Conservation (phyloP, 2,797 vertebrate species). For the Alcedo atthis region DNA sequence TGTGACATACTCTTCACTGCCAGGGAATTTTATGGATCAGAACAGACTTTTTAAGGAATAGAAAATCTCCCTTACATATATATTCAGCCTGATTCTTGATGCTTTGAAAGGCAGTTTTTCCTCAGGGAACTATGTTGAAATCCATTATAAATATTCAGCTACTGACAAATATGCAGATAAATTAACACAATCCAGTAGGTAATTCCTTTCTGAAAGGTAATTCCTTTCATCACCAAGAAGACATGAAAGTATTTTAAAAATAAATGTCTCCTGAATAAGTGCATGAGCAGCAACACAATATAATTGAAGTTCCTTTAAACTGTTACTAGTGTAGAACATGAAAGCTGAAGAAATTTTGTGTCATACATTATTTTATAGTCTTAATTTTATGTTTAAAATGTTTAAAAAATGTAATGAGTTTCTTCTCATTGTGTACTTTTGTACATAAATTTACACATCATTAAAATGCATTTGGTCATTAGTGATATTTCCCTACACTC, state of each 20-base stretch:
- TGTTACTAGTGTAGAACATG: not conserved
- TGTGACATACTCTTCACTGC: not conserved
- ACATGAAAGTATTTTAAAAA: not conserved
- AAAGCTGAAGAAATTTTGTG: not conserved
- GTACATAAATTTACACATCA: not conserved
- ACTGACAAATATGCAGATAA: conserved; percentile 5
- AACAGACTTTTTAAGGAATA: not conserved
- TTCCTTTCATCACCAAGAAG: not conserved
- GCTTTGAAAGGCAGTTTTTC: conserved; percentile 23
- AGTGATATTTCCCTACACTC: not conserved
- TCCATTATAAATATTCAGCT: conserved; percentile 29
- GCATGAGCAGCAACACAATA: not conserved
- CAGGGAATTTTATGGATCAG: not conserved
- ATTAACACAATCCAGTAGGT: conserved; percentile 9
- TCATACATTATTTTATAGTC: not conserved
- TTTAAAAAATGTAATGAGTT: not conserved
- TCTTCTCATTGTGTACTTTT: not conserved
- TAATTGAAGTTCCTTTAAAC: not conserved
- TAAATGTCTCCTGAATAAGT: not conserved
- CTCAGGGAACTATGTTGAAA: conserved; percentile 5
- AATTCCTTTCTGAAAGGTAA: not conserved
- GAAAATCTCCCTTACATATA: not conserved
- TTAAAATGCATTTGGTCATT: not conserved
- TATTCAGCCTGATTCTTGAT: not conserved
- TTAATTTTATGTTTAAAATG: not conserved